phyloP scores from a whole-genome alignment of 1,140 invertebrate species.

The Bombus polaris region DNA sequence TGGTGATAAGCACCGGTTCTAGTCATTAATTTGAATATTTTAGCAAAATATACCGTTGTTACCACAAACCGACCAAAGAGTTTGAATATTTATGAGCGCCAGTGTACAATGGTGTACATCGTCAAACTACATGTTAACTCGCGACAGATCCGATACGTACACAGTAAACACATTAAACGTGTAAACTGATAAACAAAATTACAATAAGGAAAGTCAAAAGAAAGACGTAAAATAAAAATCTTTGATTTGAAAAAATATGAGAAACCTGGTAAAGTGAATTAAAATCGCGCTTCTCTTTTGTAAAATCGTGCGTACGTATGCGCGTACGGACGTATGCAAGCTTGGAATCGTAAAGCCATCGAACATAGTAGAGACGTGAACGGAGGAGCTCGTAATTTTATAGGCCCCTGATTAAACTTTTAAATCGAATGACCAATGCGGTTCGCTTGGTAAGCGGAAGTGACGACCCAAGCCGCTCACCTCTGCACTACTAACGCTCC shows the following conservation, averaged over 20 bases:
- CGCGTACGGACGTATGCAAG: too few relatives aligned
- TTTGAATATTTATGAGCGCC: too few relatives aligned
- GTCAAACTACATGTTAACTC: background rate
- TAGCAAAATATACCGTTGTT: background rate
- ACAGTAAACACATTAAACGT: background rate
- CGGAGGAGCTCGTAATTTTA: conserved; percentile 76
- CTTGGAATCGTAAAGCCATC: background rate
- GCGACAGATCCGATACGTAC: background rate
- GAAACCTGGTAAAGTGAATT: too few relatives aligned
- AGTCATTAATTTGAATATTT: background rate
- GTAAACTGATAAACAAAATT: background rate
- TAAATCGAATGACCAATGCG: conserved; percentile 81
- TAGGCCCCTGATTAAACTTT: conserved; percentile 82
- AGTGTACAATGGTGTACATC: too few relatives aligned
- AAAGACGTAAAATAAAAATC: background rate
- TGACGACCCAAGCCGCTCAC: conserved; percentile 81
- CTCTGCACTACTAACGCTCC: conserved; percentile 81
- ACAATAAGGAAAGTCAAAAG: background rate
- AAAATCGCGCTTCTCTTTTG: background rate
- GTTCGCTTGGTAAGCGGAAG: conserved; percentile 81
- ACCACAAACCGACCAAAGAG: background rate
- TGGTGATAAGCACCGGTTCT: background rate
- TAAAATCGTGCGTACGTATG: background rate
- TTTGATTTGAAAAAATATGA: background rate
- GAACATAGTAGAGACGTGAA: conserved; percentile 6